Conservation (phyloP, 2,888 invertebrate genomes). For the Drosophila demipolita region DNA sequence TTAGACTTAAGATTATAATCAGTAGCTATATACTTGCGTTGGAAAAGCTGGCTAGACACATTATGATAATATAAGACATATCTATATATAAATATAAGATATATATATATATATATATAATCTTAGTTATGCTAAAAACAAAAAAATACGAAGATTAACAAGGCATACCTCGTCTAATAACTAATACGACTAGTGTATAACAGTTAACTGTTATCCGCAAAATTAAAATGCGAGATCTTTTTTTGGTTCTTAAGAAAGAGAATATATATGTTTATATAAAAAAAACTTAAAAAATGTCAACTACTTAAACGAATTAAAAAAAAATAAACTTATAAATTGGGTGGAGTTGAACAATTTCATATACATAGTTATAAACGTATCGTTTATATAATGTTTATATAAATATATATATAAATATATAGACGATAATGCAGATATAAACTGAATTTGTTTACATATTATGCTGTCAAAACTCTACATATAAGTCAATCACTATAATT, state of each 20-base stretch:
- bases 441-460: conserved; percentile 34
- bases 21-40: conserved; percentile 25
- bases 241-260: conserved; percentile 21
- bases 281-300: conserved; percentile 59
- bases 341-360: conserved; percentile 77
- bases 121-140: conserved; percentile 36
- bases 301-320: conserved; percentile 71
- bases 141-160: conserved; percentile 5
- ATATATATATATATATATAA: conserved; percentile 7
- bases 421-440: conserved; percentile 46
- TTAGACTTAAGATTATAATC: conserved; percentile 40
- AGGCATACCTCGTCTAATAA: conserved; percentile 8
- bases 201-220: conserved; percentile 32
- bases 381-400: conserved; percentile 25
- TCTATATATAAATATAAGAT: conserved; percentile 3
- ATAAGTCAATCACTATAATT: conserved; percentile 32
- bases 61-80: conserved; percentile 26
- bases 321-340: conserved; percentile 81
- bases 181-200: conserved; percentile 25
- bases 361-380: conserved; percentile 28
- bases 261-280: conserved; percentile 21
- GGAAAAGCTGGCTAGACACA: conserved; percentile 30
- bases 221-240: conserved; percentile 27
- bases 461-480: conserved; percentile 11
- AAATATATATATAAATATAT: conserved; percentile 32